Evolutionary conservation across 2,113 vertebrate species (phyloP).

Genomic region (Xyliphius kryptos): DNA sequence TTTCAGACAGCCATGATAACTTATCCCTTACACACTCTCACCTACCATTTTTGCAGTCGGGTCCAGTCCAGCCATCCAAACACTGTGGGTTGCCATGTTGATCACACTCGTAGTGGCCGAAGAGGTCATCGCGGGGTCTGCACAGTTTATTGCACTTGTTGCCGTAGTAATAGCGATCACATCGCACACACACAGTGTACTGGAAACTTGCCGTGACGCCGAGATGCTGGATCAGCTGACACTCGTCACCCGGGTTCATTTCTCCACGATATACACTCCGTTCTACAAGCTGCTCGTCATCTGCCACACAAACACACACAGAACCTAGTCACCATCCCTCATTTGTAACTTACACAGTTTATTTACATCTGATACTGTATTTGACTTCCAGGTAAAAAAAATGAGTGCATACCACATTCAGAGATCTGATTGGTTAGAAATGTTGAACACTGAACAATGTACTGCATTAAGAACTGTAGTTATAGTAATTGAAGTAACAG

Average conservation of each 20-base stretch:
- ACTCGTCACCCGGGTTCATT: constrained; percentile 85
- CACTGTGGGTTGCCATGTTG: constrained; percentile 83
- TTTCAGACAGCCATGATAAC: no score
- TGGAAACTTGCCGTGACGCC: constrained; percentile 70
- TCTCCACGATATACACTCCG: constrained; percentile 78
- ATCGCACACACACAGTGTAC: constrained; percentile 81
- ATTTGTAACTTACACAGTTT: no score
- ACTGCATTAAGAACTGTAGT: no score
- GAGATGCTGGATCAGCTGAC: constrained; percentile 71
- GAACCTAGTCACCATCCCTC: no score
- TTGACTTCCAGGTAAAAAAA: no score
- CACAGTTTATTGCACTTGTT: constrained; percentile 88
- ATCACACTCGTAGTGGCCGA: constrained; percentile 87
- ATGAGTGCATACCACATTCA: no score
- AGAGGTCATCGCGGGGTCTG: constrained; percentile 83
- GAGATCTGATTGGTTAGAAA: no score
- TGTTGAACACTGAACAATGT: no score
- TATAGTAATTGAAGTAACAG: no score
- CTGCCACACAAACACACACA: constrained; percentile 49
- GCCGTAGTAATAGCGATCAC: constrained; percentile 86
- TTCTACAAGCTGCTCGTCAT: constrained; percentile 78
- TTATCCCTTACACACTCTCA: not conserved
- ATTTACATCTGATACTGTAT: no score
- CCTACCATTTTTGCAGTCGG: constrained; percentile 80
- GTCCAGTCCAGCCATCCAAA: constrained; percentile 89